Base-by-base conservation (phyloP, 2,113 vertebrate species). In the Sarotherodon lohbergeri region DNA sequence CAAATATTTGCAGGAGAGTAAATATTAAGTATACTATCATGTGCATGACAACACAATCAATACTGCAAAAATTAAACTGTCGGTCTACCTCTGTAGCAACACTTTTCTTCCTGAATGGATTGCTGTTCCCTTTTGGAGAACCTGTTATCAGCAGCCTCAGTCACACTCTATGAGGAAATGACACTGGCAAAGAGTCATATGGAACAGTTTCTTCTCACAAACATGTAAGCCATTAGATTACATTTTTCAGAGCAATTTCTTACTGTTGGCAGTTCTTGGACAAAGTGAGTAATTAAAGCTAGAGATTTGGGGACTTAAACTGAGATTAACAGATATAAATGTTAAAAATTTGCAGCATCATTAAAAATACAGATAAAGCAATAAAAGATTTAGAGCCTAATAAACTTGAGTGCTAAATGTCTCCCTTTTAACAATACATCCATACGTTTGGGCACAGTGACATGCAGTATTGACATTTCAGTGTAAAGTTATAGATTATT, bases 401-500 rank as follows among this genome's bases (percentile, higher is more conserved):
- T 83, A 80, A 83, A 32, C 5, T 46, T 5, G 6, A n/a, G 50
- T 14, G 5, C 19, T 41, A 59, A 57, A 88, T 46, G 32, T 61
- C 41, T 7, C 19, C 22, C 12, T 43, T 7, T 19, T 50, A 57
- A 54, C 46, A 13, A 82, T 29, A 61, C 32, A 55, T 80, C 63
- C 55, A 48, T 13, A 22, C 7, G 34, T 71, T 89, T 78, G 48
- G 57, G 61, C 63, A 73, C 22, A 61, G 6, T 66, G n/a, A 17
- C 22, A 61, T 24, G 52, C 32, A n/a, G 32, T 78, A 87, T 88
- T 90, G 89, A 87, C 16, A 34, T 86, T 89, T 85, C 43, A 27
- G n/a, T 85, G 39, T 59, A 82, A 50, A 57, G 12, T 71, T 87
- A 81, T 84, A 16, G 86, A 86, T 90, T 84, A 61, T 87, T 86